These are phyloP conservation scores for Lampris megalopsis DNA, from an alignment of 2,113 vertebrate species.

Conservation along the genomic window DNA sequence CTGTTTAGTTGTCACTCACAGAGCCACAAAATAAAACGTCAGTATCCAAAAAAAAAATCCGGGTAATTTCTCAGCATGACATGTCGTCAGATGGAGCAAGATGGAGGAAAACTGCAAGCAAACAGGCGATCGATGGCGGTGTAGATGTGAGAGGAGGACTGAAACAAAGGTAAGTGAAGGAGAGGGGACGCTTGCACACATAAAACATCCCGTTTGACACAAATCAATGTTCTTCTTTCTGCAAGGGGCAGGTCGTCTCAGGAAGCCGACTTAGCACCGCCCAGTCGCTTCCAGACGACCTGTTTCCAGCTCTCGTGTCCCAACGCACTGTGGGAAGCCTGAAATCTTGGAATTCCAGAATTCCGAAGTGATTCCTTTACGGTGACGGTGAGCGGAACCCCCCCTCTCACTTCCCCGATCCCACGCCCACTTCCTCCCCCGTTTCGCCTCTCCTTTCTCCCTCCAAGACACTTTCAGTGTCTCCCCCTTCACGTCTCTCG, in stretches of 20 bases:
- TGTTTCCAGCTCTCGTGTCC: conserved; percentile 47
- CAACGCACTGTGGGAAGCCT: conserved; percentile 35
- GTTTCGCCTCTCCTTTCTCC: conserved; percentile 36
- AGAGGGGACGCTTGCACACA: background rate
- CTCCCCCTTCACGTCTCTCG: conserved; percentile 39
- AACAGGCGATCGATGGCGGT: conserved; percentile 1
- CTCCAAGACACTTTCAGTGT: conserved; percentile 44
- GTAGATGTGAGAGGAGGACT: background rate
- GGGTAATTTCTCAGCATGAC: background rate
- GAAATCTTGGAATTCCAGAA: conserved; percentile 55
- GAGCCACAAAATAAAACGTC: conserved; percentile 47
- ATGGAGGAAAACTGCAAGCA: background rate
- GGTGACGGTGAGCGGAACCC: conserved; percentile 16
- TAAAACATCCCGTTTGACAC: background rate
- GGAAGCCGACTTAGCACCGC: conserved; percentile 49
- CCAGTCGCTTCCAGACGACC: conserved; percentile 52
- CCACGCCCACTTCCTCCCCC: conserved; percentile 7
- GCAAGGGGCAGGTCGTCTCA: conserved; percentile 54
- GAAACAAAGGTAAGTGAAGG: background rate
- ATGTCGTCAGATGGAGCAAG: background rate
- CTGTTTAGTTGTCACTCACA: conserved; percentile 45
- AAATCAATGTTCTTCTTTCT: conserved; percentile 42
- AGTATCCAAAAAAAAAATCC: conserved; percentile 13
- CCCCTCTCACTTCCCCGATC: background rate
- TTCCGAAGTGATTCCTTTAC: conserved; percentile 47